A percentile compares a stretch with the other conserved stretches of the same genome.
Evolutionary conservation across 2,797 vertebrate species (phyloP).

Genomic region (Sebastiscus albofasciatus): DNA sequence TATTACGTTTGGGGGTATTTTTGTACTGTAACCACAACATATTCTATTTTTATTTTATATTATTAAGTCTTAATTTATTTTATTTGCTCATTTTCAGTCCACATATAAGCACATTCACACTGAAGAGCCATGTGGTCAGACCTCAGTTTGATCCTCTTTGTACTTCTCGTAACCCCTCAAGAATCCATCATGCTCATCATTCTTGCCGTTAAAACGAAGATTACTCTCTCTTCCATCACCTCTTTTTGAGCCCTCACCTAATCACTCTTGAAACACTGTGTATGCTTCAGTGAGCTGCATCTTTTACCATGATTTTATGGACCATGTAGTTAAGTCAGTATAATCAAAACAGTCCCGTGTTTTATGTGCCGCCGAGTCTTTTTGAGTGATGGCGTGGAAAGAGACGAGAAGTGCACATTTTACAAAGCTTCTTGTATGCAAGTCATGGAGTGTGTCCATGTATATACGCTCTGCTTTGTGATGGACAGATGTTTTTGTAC

Average conservation of each 20-base stretch:
- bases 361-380: constrained; percentile 4
- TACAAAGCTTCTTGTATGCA: background rate
- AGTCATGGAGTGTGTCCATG: background rate
- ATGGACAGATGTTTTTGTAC: constrained; percentile 30
- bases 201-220: constrained; percentile 18
- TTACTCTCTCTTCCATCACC: constrained; percentile 1
- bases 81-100: background rate
- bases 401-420: background rate
- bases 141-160: background rate
- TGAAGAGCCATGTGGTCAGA: background rate
- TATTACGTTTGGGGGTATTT: constrained; percentile 3
- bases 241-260: background rate
- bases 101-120: background rate
- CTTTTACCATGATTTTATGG: background rate
- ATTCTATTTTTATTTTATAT: background rate
- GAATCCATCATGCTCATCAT: constrained; percentile 6
- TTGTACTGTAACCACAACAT: background rate
- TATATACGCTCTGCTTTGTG: background rate
- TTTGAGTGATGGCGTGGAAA: background rate
- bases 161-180: background rate
- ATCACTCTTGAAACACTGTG: constrained; percentile 21
- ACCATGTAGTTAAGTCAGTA: background rate
- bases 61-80: background rate
- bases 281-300: background rate
- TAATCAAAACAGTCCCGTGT: background rate